Base-by-base conservation (phyloP, 1,140 invertebrate species). In the Dinothrombium tinctorium region DNA sequence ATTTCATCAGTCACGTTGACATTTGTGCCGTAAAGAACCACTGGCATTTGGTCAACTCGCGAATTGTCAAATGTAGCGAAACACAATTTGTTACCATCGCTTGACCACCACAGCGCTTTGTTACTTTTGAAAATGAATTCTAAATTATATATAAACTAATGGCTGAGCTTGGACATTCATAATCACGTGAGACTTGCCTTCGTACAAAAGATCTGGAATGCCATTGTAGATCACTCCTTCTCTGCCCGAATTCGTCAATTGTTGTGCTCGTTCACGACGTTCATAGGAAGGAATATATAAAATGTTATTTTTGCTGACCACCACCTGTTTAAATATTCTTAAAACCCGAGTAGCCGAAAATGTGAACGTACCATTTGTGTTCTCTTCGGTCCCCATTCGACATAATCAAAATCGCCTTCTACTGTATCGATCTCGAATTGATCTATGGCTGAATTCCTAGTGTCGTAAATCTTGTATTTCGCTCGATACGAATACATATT, bases 191-290 rank as follows among this genome's bases (percentile, higher is more conserved):
- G 8, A 25, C 7, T 2, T 25, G 26, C 37, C 37, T 38, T 38
- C 59, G 48, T 63, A 63, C 1, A 60, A 41, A 58, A 59, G 58
- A 45, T 62, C 59, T 11, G 60, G 58, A 23, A 63, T 45, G 11
- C 60, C 61, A 47, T 62, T 63, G 43, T 53, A 60, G 36, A 63
- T 54, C 11, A 48, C 42, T 17, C 46, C 51, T 31, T 49, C 43
- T 21, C 43, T 42, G 0, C 50, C 50, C 33, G 40, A 44, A 11
- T 42, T 36, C 7, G 50, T 49, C 1, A 51, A 15, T 3, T 37
- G 28, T 15, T 29, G 28, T 2, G 28, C 15, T 11, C 7, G n/a
- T 28, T 28, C 26, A 28, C 15, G 28, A n/a, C 11, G 2, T 11
- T 29, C 11, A 15, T 2, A 4, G 15, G 28, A 29, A 29, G 4